These are phyloP conservation scores for Zele albiditarsus DNA, from an alignment of 2,888 invertebrate species.

Conservation along the genomic window DNA sequence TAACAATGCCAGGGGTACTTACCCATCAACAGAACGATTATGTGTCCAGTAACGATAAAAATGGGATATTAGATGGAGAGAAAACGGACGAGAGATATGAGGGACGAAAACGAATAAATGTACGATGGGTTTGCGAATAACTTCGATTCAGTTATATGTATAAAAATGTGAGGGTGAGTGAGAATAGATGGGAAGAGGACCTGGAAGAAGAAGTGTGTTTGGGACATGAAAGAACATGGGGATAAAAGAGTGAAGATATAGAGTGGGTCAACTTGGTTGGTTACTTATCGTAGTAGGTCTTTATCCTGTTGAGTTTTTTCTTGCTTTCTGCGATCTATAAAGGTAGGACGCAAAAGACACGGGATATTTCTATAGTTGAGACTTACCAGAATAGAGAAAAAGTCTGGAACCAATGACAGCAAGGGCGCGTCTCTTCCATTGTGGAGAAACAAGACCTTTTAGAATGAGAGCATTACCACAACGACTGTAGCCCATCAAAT, in stretches of 20 bases:
- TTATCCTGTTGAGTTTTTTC: neutral
- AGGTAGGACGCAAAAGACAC: neutral
- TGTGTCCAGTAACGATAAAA: neutral
- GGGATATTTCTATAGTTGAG: slow-evolving; percentile 20
- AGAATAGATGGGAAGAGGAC: neutral
- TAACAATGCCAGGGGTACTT: neutral
- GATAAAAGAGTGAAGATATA: neutral
- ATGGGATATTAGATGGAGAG: neutral
- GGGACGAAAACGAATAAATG: neutral
- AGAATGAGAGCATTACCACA: slow-evolving; percentile 75
- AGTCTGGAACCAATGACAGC: slow-evolving; percentile 78
- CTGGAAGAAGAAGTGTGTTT: neutral
- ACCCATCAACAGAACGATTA: neutral
- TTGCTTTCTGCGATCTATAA: neutral
- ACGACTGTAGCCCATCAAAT: slow-evolving; percentile 72
- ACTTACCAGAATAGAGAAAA: slow-evolving; percentile 76
- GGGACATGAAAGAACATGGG: neutral
- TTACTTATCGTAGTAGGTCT: neutral
- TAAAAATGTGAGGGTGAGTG: neutral
- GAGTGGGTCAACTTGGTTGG: neutral
- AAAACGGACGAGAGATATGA: neutral
- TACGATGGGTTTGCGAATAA: neutral
- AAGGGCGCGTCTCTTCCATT: slow-evolving; percentile 79
- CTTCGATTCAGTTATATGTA: neutral
- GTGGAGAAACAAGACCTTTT: slow-evolving; percentile 81